Evolutionary conservation across 2,113 vertebrate species (phyloP).

Genomic region (Cavia aperea): DNA sequence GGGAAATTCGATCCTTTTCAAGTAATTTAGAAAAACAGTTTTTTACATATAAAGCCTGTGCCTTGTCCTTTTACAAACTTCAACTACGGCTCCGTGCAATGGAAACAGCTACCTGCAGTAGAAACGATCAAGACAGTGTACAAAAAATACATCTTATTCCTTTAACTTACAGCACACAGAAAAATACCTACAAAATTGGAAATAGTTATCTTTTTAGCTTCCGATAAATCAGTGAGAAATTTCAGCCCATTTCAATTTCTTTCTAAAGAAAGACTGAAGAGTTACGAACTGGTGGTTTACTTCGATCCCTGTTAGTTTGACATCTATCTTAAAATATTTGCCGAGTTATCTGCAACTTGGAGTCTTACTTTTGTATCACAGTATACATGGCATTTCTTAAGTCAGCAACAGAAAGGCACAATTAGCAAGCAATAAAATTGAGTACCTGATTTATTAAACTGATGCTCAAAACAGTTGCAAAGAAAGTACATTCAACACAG

Average conservation of each 20-base stretch:
- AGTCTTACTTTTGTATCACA: slow-evolving; percentile 75
- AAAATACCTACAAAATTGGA: slow-evolving; percentile 77
- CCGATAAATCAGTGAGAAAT: slow-evolving; percentile 64
- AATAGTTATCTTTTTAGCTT: slow-evolving; percentile 64
- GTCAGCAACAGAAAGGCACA: slow-evolving; percentile 84
- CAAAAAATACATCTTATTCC: slow-evolving; percentile 76
- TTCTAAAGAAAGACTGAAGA: slow-evolving; percentile 59
- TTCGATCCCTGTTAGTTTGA: slow-evolving; percentile 56
- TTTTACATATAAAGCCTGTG: slow-evolving; percentile 47
- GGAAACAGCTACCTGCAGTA: slow-evolving; percentile 64
- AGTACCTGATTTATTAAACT: slow-evolving; percentile 76
- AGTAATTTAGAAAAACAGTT: slow-evolving; percentile 65
- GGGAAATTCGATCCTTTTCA: slow-evolving; percentile 60
- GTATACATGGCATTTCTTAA: slow-evolving; percentile 79
- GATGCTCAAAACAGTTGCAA: slow-evolving; percentile 57
- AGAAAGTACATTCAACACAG: slow-evolving; percentile 70
- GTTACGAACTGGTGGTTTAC: slow-evolving; percentile 49
- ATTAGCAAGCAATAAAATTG: slow-evolving; percentile 77
- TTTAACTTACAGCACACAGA: slow-evolving; percentile 71
- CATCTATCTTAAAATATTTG: slow-evolving; percentile 65
- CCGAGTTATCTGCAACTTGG: slow-evolving; percentile 64
- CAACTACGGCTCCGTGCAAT: slow-evolving; percentile 54
- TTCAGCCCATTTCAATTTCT: slow-evolving; percentile 63
- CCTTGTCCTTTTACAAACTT: slow-evolving; percentile 64
- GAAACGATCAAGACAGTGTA: slow-evolving; percentile 71